Base-by-base conservation (phyloP, 2,888 invertebrate species). In the Anorthoa munda region DNA sequence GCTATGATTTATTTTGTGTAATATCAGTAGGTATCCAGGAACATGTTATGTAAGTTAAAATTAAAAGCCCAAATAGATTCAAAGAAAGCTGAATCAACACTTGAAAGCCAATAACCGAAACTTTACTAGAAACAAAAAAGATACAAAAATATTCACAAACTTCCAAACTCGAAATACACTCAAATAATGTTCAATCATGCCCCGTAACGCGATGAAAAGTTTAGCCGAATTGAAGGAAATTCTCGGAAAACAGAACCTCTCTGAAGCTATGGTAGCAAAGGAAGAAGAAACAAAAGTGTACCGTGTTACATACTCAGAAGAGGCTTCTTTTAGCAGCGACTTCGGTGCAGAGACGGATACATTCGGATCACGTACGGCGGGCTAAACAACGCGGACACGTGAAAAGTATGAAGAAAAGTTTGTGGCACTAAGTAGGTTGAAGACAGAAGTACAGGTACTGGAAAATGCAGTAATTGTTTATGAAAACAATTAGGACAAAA, bases 301-400 rank as follows among this genome's bases (percentile, higher is more conserved):
- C 56, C 31, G 31, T 69, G 69, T 78, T 69, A 77, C 78, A 53
- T 77, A 66, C 77, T 75, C 71, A 65, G 59, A 66, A 56, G 72
- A 61, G 26, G 39, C 67, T 83, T 72, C 75, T 68, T 75, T 73
- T 69, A 77, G 70, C 55, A 67, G 0, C 21, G 23, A 26, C 60
- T 70, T 55, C 68, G 78, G 51, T 26, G 64, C 59, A 69, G 64
- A 72, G 64, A 72, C 64, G 46, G 74, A 46, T 51, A 51, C 56
- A 88, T 88, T 87, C 87, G 59, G 73, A 81, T 88, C 88, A 85
- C 89, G 88, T 82, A 65, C 68, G 51, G 23, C 18, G 72, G 73
- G 72, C 82, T 83, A 87, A 88, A 88, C 86, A 87, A 85, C 83
- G 79, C 71, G 73, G 76, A 82, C 77, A 77, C 83, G 79, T 78